phyloP scores from a whole-genome alignment of 2,113 vertebrate genomes.

The Mystacornis crossleyi region DNA sequence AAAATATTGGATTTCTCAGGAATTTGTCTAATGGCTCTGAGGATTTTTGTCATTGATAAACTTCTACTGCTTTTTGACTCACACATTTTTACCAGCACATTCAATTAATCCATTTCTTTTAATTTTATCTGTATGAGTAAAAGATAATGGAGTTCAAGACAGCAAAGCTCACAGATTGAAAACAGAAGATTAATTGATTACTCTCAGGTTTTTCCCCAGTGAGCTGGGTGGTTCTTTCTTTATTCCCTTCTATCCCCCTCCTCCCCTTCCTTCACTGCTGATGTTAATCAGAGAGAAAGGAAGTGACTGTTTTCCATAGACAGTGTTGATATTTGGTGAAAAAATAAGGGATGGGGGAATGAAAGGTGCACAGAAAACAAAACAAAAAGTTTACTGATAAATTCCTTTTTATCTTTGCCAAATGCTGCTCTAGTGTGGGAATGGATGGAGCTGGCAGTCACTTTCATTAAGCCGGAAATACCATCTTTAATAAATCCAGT shows the following conservation, averaged over 20 bases:
- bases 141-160: background rate
- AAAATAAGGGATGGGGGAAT: constrained; percentile 37
- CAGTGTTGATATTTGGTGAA: constrained; percentile 67
- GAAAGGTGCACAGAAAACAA: constrained; percentile 51
- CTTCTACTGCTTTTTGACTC: background rate
- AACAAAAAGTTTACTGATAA: constrained; percentile 30
- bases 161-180: constrained; percentile 8
- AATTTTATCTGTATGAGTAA: background rate
- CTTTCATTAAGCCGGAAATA: constrained; percentile 40
- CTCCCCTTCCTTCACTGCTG: constrained; percentile 2
- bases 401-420: constrained; percentile 47
- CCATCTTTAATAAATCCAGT: constrained; percentile 53
- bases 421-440: constrained; percentile 50
- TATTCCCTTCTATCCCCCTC: background rate
- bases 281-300: constrained; percentile 65
- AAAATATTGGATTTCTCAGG: background rate
- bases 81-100: background rate
- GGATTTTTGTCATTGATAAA: constrained; percentile 2
- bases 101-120: background rate
- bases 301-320: constrained; percentile 73
- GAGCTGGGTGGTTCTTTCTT: background rate
- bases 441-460: background rate
- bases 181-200: constrained; percentile 16
- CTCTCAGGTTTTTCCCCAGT: constrained; percentile 18
- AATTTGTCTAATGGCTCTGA: background rate